A percentile compares a stretch with the other conserved stretches of the same genome.
Evolutionary conservation across 2,797 vertebrate species (phyloP).

Genomic region (Galago senegalensis): DNA sequence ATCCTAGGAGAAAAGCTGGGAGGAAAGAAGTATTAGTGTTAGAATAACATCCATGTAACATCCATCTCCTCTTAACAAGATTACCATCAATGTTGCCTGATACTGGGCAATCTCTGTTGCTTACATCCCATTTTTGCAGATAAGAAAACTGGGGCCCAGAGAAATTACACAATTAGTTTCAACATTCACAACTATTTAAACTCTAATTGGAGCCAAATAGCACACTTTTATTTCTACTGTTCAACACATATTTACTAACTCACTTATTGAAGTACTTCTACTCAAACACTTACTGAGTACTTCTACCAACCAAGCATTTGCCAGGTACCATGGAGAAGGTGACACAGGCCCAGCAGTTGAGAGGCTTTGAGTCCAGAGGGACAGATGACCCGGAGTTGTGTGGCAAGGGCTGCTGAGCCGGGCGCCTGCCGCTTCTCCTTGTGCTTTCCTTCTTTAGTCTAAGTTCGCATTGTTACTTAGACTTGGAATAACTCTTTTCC

Average conservation of each 20-base stretch:
- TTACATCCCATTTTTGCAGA: background rate
- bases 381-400: rapidly evolving
- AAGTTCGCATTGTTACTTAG: background rate
- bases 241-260: background rate
- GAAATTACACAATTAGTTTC: background rate
- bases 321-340: rapidly evolving
- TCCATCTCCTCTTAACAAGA: background rate
- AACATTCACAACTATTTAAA: background rate
- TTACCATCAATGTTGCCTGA: background rate
- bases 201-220: background rate
- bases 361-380: background rate
- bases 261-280: too few relatives aligned
- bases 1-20: background rate
- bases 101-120: background rate
- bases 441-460: background rate
- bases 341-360: background rate
- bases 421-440: background rate
- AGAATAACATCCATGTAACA: background rate
- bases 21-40: background rate
- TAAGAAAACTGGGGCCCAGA: background rate
- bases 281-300: background rate
- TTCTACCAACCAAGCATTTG: background rate
- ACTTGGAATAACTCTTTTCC: background rate
- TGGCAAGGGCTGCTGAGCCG: rapidly evolving
- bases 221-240: background rate